Evolutionary conservation across 2,113 vertebrate species (phyloP).

Genomic region (Brachirus orientalis): DNA sequence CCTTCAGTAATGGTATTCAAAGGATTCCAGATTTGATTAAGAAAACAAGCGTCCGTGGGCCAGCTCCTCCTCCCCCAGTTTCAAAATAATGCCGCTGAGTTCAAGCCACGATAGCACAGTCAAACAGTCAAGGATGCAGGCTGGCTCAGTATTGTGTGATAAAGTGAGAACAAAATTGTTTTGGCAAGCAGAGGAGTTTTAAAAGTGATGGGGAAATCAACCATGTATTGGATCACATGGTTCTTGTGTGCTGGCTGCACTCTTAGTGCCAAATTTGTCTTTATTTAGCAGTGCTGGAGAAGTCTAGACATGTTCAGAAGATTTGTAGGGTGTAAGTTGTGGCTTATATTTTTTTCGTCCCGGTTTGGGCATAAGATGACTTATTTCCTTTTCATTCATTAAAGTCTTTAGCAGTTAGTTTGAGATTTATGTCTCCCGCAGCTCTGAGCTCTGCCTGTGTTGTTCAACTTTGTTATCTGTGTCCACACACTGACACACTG

Average conservation of each 20-base stretch:
- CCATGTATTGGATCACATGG: not conserved
- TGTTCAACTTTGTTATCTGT: too few species aligned
- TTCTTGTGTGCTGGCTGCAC: not conserved
- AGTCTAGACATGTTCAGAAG: not conserved
- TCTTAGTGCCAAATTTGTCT: not conserved
- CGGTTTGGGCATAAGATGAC: not conserved
- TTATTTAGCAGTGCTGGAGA: not conserved
- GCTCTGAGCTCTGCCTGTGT: too few species aligned
- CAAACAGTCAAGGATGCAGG: constrained; percentile 19
- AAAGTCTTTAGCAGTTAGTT: too few species aligned
- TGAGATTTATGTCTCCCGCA: too few species aligned
- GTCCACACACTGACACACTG: too few species aligned
- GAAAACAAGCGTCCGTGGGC: constrained; percentile 36
- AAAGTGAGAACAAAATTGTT: constrained; percentile 22
- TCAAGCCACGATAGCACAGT: constrained; percentile 24
- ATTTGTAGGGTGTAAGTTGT: not conserved
- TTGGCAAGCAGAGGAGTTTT: constrained; percentile 28
- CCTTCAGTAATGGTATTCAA: constrained; percentile 63
- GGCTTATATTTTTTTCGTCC: not conserved
- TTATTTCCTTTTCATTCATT: constrained; percentile 9
- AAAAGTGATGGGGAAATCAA: constrained; percentile 4
- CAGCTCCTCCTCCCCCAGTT: not conserved
- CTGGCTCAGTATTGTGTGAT: constrained; percentile 9
- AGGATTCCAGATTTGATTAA: constrained; percentile 61
- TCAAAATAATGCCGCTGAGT: constrained; percentile 25